Evolutionary conservation across 2,113 vertebrate species (phyloP), one percentile per base, ranked within the genome.

Genomic region (Ptilorrhoa leucosticta): DNA sequence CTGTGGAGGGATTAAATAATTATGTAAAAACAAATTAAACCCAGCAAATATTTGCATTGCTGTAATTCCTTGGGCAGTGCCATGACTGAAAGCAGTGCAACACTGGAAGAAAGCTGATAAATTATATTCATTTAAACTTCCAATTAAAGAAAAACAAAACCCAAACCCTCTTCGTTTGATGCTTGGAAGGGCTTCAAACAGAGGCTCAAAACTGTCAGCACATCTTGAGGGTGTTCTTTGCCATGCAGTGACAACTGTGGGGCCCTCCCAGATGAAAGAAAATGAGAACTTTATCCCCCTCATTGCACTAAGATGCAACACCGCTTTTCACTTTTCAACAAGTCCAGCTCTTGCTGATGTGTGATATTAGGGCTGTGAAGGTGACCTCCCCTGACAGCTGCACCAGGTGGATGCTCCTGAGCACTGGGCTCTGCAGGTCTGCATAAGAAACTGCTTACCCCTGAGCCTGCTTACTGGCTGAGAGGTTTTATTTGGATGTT

Each of bases 401-500:
- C 3, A 10, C 40, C 0, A 7, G 31, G 11, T 51, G 53, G 35
- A n/a, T 71, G 75, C 48, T 79, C 44, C 61, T 79, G 57, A n/a
- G 54, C 48, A 13, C 37, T 14, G 50, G 42, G 69, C 42, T 89
- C 31, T 88, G 64, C 37, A 70, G 60, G 56, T 40, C 31, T 31
- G 17, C 3, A 1, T 8, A 31, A 53, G 58, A 61, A 89, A 68
- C 48, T 21, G 51, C 66, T 83, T 56, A 16, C n/a, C 56, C n/a
- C 66, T 56, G 44, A 85, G 65, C 24, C 33, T 4, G 1, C 27
- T 13, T 37, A 26, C 64, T 78, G 81, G 11, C 45, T 73, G 84
- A 91, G 84, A 81, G 77, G 45, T 86, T 96, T 96, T 88, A 83
- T 83, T 65, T 94, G 82, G 44, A 17, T 83, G 68, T 83, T 88